A percentile compares a stretch with the other conserved stretches of the same genome.
phyloP scores from a whole-genome alignment of 1,140 invertebrate genomes.

The Prorops nasuta region DNA sequence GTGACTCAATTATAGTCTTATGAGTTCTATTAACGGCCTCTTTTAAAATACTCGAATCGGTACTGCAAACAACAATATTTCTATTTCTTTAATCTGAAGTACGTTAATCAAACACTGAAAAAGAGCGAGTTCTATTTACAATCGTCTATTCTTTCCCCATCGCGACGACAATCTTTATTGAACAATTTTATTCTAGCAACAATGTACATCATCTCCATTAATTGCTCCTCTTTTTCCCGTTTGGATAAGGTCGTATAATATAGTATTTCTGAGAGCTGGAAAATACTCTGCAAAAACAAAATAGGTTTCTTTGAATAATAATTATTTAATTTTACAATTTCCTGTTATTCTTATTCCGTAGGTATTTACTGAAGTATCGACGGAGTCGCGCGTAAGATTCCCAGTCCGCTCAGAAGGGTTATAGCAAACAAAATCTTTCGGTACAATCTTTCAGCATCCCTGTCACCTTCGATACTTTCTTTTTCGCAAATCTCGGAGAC shows the following conservation, averaged over 20 bases:
- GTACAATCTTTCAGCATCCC: slow-evolving; percentile 58
- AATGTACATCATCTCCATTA: slow-evolving; percentile 61
- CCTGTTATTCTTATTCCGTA: too few relatives aligned
- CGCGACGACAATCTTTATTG: slow-evolving; percentile 66
- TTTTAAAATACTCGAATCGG: slow-evolving; percentile 62
- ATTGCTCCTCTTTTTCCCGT: slow-evolving; percentile 55
- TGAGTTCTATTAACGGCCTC: slow-evolving; percentile 58
- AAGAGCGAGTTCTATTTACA: slow-evolving; percentile 40
- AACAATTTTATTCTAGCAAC: slow-evolving; percentile 67
- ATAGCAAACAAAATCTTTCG: slow-evolving; percentile 66
- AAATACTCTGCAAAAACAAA: slow-evolving; percentile 72
- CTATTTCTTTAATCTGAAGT: too few relatives aligned
- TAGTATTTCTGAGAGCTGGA: slow-evolving; percentile 67
- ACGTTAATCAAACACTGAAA: not conserved
- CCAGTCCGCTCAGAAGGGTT: slow-evolving; percentile 62
- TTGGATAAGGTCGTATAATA: slow-evolving; percentile 62
- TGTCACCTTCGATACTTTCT: slow-evolving; percentile 46
- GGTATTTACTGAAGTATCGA: slow-evolving; percentile 60
- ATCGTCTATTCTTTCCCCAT: slow-evolving; percentile 66
- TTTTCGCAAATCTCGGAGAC: slow-evolving; percentile 61
- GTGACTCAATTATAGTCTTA: slow-evolving; percentile 53
- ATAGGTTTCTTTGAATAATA: slow-evolving; percentile 55
- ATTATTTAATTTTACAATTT: too few relatives aligned
- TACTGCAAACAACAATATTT: slow-evolving; percentile 49
- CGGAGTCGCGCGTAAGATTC: slow-evolving; percentile 59